Evolutionary conservation across 2,888 invertebrate genomes (phyloP), one percentile per base, ranked within the genome.

Genomic region (Drosophila acutilabella): DNA sequence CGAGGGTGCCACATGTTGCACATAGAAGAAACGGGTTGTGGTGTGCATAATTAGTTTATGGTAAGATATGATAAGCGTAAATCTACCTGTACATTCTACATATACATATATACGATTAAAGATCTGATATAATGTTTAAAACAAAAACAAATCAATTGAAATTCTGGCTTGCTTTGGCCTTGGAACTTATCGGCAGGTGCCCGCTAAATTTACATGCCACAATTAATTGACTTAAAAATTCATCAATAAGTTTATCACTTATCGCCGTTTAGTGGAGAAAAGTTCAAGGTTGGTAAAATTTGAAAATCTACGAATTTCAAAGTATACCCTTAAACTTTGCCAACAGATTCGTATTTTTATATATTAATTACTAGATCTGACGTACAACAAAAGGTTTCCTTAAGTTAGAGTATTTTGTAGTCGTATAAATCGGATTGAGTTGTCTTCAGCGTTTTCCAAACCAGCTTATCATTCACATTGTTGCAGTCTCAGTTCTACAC

Each of bases 111-210:
- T 44, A 14, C 10, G 33, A 36, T 20, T 20, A 23, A 36, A 36
- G 23, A 42, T 45, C 38, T 5, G 48, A 42, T 50, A 40, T 23
- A 38, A 10, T 38, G 2, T 38, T 58, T 26, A 33, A 36, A 40
- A 56, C 36, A 50, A 30, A 8, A 30, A 30, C 8, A 30, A 30
- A 38, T 47, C 41, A 61, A 56, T 40, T 30, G 11, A 13, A 36
- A 1, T 45, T 53, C 52, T 36, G 38, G 76, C 38, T 60, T 74
- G 56, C 70, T 64, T 70, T 52, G 26, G 51, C 26, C 54, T 57
- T 40, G 14, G 53, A 33, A 40, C 47, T 42, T 64, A 68, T 74
- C 57, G 53, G 52, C 52, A 64, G 54, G 44, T 73, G 59, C 33
- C 20, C 36, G 50, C 4, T 52, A 23, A 50, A 42, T 20, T 60